Base-by-base conservation (phyloP, 2,888 invertebrate genomes). In the Pteria penguin region DNA sequence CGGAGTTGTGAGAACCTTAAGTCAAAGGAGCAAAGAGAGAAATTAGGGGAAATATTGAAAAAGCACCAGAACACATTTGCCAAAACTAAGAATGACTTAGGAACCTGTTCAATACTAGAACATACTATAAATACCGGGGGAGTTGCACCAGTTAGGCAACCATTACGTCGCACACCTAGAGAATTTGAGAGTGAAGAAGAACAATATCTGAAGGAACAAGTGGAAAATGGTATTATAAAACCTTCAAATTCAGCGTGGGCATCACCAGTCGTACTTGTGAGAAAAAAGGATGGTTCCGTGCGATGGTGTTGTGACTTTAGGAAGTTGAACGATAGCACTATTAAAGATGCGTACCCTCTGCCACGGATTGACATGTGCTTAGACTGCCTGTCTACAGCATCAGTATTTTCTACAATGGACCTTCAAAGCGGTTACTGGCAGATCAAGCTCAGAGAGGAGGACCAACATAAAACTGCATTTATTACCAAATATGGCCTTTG, bases 381-480 rank as follows among this genome's bases (percentile, higher is more conserved):
- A 0, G 68, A 79, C 65, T 58, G 52, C 32, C 54, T 79, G 5
- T 32, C 69, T 2, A 29, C n/a, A 0, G 60, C 72, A 8, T 61
- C 66, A 26, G n/a, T 72, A 24, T 74, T 22, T 76, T 8, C 76
- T 76, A 32, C 65, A 18, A 24, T 75, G 4, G 75, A 75, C 45
- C 62, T 78, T 2, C 67, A 74, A 36, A 52, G 54, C 52, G 78
- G 75, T 4, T 82, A 82, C 54, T 78, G 66, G 69, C 76, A 80
- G 33, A n/a, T 76, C 0, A 36, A 68, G 22, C n/a, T 76, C 4
- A 33, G 22, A 4, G 76, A 72, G 45, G 29, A 60, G 14, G 72
- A 77, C 33, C 57, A 52, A 45, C 24, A 29, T 5, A 77, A 76
- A 36, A 75, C 75, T 27, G 65, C 69, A 24, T 72, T 71, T 62